phyloP scores from a whole-genome alignment of 2,888 invertebrate genomes.

The Andrena bicolor region DNA sequence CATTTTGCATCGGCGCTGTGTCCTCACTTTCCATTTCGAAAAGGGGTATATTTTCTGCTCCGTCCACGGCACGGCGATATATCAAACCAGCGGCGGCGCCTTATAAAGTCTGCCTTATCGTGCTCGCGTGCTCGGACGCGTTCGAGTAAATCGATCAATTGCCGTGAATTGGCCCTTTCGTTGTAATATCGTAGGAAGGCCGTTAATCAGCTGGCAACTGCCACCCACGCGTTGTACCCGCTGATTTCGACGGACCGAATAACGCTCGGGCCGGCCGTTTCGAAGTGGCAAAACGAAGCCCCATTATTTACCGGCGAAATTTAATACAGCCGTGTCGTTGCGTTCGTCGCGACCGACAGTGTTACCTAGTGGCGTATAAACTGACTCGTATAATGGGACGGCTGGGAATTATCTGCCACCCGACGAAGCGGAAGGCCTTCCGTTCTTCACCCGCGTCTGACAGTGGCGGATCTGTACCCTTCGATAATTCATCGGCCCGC shows the following conservation, averaged over 20 bases:
- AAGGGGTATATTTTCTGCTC: slow-evolving; percentile 28
- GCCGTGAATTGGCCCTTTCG: slow-evolving; percentile 64
- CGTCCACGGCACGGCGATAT: slow-evolving; percentile 20
- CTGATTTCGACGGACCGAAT: slow-evolving; percentile 39
- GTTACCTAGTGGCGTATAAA: not conserved
- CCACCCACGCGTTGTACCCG: slow-evolving; percentile 29
- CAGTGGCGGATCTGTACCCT: slow-evolving; percentile 36
- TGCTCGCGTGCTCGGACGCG: slow-evolving; percentile 61
- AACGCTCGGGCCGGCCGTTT: slow-evolving; percentile 5
- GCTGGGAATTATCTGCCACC: not conserved
- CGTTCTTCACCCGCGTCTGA: not conserved
- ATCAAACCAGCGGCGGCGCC: slow-evolving; percentile 28
- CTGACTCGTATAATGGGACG: not conserved
- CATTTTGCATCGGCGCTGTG: not conserved
- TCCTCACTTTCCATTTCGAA: slow-evolving; percentile 54
- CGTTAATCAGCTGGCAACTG: slow-evolving; percentile 64
- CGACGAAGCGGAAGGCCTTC: not conserved
- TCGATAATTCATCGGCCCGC: slow-evolving; percentile 57
- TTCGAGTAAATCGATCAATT: slow-evolving; percentile 66
- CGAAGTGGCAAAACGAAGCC: not conserved
- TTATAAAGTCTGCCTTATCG: slow-evolving; percentile 51
- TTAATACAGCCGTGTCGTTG: not conserved
- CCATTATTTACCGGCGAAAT: not conserved
- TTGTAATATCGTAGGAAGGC: slow-evolving; percentile 48
- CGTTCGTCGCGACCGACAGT: not conserved